Evolutionary conservation across 1,140 invertebrate species (phyloP).

Genomic region (Drosophila lini): DNA sequence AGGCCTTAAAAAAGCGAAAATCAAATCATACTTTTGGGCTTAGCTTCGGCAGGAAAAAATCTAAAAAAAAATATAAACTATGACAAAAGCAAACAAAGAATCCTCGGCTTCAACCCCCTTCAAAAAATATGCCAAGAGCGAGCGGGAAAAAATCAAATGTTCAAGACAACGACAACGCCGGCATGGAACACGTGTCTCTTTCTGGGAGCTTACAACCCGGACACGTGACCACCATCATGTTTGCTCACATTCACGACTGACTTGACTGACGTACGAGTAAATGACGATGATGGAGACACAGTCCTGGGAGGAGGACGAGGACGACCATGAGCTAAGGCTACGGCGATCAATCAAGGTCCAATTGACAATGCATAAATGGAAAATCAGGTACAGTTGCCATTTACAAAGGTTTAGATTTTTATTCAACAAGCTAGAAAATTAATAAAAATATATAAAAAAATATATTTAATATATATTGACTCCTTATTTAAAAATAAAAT

Average conservation of each 20-base stretch:
- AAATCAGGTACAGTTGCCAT: slow-evolving; percentile 59
- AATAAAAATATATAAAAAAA: background rate
- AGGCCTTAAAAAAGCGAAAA: slow-evolving; percentile 57
- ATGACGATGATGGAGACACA: slow-evolving; percentile 52
- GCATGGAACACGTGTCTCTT: slow-evolving; percentile 69
- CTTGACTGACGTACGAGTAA: slow-evolving; percentile 74
- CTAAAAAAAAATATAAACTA: slow-evolving; percentile 38
- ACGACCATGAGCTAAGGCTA: slow-evolving; percentile 21
- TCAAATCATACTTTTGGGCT: slow-evolving; percentile 75
- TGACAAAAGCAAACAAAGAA: slow-evolving; percentile 4
- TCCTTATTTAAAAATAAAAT: background rate
- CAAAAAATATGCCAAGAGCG: slow-evolving; percentile 34
- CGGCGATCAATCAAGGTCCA: slow-evolving; percentile 67
- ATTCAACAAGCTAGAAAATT: background rate
- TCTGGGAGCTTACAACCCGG: slow-evolving; percentile 70
- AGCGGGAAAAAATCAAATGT: slow-evolving; percentile 61
- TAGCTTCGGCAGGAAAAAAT: slow-evolving; percentile 55
- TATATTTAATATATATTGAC: background rate
- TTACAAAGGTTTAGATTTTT: slow-evolving; percentile 1
- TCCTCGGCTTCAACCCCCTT: slow-evolving; percentile 32
- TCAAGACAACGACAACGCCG: slow-evolving; percentile 72
- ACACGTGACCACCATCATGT: slow-evolving; percentile 81
- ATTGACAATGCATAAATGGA: slow-evolving; percentile 31
- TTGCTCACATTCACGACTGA: slow-evolving; percentile 78
- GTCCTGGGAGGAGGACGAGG: slow-evolving; percentile 7